Base-by-base conservation (phyloP, 64 coral and sea anemone genomes). In the Acropora yongei region DNA sequence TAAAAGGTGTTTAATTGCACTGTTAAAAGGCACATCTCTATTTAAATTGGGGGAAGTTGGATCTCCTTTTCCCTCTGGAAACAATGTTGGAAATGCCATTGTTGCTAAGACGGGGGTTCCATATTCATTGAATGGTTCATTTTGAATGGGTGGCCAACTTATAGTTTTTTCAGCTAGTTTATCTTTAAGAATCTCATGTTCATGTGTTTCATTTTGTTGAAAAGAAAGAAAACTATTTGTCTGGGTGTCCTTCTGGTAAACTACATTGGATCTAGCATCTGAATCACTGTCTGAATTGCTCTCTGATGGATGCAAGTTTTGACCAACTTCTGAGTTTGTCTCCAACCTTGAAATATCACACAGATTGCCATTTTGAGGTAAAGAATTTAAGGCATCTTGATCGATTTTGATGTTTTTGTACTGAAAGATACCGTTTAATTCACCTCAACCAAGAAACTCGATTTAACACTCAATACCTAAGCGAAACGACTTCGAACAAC, bases 191-290 rank as follows among this genome's bases (percentile, higher is more conserved):
- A 61, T 45, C 45, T 91, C 19, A 9, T 41, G 6, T 84, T 91
- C 68, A 45, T 84, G 47, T 53, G 84, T 30, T 41, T 83, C 44
- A 30, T 48, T 91, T 74, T 78, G 47, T 17, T 83, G 80, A 55
- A 83, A 78, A 68, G 89, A 81, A 85, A 86, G 90, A 67, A 91
- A 91, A 76, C 80, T 91, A 44, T 41, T 76, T 65, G 80, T 76
- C 58, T 92, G 53, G n/a, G 78, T 80, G 57, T 80, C 1, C 48
- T 47, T 45, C 45, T 77, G 63, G 16, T 86, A 3, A 63, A 63
- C 11, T 63, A 3, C 3, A 63, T 13, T 11, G 58, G 58, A 63
- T 63, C 16, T 14, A 63, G 16, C 12, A 63, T 13, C 8, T 63
- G 58, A 13, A 63, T 13, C 14, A 13, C 58, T 63, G 16, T 63